phyloP scores from a whole-genome alignment of 2,113 vertebrate genomes.

The Zosterops borbonicus region DNA sequence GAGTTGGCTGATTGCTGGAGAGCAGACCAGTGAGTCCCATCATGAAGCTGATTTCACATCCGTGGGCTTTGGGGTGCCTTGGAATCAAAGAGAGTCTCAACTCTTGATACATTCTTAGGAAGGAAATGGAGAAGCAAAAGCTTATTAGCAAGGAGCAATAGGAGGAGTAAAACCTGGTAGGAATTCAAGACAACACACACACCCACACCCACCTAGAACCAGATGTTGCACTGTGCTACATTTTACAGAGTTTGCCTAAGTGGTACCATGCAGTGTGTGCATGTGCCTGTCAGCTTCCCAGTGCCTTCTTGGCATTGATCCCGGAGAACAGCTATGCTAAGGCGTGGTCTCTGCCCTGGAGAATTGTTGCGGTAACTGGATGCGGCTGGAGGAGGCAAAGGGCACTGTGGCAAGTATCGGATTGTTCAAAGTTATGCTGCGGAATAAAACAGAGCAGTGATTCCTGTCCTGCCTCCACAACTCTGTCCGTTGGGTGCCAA shows the following conservation, averaged over 20 bases:
- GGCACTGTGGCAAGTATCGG: background rate
- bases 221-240: background rate
- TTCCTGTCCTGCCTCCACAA: background rate
- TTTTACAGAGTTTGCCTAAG: background rate
- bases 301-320: background rate
- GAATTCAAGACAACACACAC: background rate
- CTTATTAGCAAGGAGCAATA: background rate
- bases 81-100: background rate
- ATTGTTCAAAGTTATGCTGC: background rate
- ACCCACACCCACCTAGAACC: background rate
- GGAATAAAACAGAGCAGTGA: background rate
- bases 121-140: background rate
- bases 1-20: background rate
- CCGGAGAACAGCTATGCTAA: background rate
- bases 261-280: background rate
- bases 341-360: background rate
- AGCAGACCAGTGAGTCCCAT: background rate
- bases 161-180: background rate
- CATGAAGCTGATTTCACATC: background rate
- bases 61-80: background rate
- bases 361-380: background rate
- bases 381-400: background rate
- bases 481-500: background rate
- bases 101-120: background rate
- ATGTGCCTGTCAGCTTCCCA: background rate